Conservation (phyloP, 2,797 vertebrate genomes). For the Falco rusticolus region DNA sequence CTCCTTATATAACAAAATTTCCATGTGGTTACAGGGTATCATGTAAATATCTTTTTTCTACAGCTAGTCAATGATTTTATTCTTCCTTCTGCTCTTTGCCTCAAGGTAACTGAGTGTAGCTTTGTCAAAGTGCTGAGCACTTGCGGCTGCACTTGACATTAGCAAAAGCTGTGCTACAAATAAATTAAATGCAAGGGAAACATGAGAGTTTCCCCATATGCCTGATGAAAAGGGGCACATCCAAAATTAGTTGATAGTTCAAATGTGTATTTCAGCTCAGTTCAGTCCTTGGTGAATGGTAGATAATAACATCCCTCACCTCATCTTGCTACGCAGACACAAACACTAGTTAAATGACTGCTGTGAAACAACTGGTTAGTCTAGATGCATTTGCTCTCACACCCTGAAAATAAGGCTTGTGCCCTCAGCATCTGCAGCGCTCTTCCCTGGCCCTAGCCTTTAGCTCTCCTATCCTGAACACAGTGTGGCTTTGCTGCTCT, state of each 20-base stretch:
- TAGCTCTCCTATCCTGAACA: not conserved
- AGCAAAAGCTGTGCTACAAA: not conserved
- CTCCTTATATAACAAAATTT: not conserved
- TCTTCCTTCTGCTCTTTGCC: not conserved
- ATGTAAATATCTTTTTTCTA: not conserved
- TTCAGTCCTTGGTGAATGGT: not conserved
- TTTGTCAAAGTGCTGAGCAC: not conserved
- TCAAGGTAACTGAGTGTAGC: not conserved
- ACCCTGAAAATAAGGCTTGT: not conserved
- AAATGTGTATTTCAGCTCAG: not conserved
- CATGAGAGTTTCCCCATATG: not conserved
- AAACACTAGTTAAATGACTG: not conserved
- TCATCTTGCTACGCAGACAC: not conserved
- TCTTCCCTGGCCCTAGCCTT: not conserved
- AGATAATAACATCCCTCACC: not conserved
- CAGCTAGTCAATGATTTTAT: not conserved
- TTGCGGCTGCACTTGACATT: not conserved
- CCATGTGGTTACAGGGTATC: not conserved
- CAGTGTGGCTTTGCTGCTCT: not conserved
- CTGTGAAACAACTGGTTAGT: not conserved
- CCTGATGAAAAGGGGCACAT: not conserved
- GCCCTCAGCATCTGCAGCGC: not conserved
- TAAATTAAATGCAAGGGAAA: not conserved
- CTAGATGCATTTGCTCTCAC: not conserved
- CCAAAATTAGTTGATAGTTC: not conserved